A percentile compares a stretch with the other conserved stretches of the same genome.
Conservation (phyloP, 2,888 invertebrate species). For the Drosophila neonasuta region DNA sequence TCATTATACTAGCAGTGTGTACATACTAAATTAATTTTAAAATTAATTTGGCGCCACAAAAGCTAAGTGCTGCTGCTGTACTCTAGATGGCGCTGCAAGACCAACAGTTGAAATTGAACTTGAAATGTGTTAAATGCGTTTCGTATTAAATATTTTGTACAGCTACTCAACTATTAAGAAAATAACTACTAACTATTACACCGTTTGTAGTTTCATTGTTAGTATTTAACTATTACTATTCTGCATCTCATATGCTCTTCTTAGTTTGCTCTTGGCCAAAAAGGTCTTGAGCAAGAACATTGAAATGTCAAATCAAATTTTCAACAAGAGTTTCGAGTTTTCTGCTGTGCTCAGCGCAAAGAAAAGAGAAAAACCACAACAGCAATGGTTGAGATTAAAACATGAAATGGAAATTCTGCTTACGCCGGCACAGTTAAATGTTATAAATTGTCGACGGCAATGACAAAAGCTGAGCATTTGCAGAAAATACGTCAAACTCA, state of each 20-base stretch:
- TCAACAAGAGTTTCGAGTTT: constrained; percentile 38
- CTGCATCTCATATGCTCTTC: constrained; percentile 1
- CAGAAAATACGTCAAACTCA: constrained; percentile 19
- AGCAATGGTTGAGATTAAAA: constrained; percentile 29
- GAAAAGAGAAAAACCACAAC: constrained; percentile 35
- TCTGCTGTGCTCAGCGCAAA: constrained; percentile 53
- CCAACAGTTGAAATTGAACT: neutral
- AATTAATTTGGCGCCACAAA: neutral
- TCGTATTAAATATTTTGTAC: no score
- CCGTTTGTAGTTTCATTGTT: neutral
- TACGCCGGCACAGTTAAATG: constrained; percentile 50
- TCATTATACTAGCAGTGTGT: neutral
- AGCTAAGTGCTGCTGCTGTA: neutral
- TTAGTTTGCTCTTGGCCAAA: neutral
- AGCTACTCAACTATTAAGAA: no score
- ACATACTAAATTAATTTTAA: neutral
- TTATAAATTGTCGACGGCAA: constrained; percentile 60
- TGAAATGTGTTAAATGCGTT: no score
- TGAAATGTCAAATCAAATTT: constrained; percentile 46
- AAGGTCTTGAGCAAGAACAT: constrained; percentile 45
- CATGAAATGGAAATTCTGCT: constrained; percentile 58
- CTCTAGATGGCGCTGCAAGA: neutral
- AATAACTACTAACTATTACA: no score
- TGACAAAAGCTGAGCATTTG: constrained; percentile 53
- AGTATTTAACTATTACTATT: neutral